Evolutionary conservation across 1,140 invertebrate species (phyloP).

Genomic region (Lutraria rhynchaena): DNA sequence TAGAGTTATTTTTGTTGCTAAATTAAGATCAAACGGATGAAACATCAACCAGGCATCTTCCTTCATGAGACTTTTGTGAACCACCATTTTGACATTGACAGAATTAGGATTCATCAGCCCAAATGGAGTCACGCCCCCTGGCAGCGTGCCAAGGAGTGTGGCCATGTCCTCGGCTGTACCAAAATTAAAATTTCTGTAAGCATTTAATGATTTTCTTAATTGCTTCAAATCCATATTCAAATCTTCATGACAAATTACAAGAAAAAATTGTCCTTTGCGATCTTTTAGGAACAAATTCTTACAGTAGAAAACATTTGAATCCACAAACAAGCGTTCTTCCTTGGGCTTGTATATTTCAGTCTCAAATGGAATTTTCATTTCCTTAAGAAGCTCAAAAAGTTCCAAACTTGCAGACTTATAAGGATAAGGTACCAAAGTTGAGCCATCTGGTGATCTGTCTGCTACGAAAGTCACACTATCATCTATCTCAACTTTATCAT

Average conservation of each 20-base stretch:
- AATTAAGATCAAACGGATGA: constrained; percentile 27
- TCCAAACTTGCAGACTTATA: constrained; percentile 5
- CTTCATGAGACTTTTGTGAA: constrained; percentile 18
- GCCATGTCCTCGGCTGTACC: constrained; percentile 41
- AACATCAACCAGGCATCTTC: constrained; percentile 38
- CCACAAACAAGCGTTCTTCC: background rate
- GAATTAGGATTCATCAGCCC: constrained; percentile 39
- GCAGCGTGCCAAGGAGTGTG: constrained; percentile 22
- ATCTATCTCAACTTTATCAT: background rate
- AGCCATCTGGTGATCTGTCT: background rate
- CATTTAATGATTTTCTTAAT: constrained; percentile 42
- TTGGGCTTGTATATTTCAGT: constrained; percentile 48
- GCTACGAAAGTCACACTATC: background rate
- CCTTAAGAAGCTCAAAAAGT: background rate
- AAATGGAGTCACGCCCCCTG: constrained; percentile 55
- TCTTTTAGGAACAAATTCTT: constrained; percentile 60
- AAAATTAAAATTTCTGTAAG: constrained; percentile 58
- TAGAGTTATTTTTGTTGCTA: constrained; percentile 40
- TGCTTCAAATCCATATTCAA: constrained; percentile 52
- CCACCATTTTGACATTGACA: constrained; percentile 42
- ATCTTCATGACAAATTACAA: constrained; percentile 47
- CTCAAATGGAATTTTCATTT: constrained; percentile 27
- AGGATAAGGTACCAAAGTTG: background rate
- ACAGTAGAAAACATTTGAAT: constrained; percentile 40
- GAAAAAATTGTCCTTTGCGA: constrained; percentile 53